phyloP scores from a whole-genome alignment of 2,113 vertebrate species.

The Hypanus sabinus region DNA sequence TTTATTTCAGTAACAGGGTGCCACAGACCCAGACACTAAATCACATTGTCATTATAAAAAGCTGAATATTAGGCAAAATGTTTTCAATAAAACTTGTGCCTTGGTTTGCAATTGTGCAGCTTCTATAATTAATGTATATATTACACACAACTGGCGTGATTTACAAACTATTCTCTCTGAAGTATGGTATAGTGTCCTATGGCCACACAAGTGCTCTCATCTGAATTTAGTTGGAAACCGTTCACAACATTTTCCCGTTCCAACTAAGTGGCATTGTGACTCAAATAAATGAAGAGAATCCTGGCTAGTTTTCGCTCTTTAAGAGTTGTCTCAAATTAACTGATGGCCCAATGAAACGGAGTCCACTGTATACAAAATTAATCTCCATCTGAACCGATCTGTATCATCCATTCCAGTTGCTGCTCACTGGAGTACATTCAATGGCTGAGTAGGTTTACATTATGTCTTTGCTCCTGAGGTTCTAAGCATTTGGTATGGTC shows the following conservation, averaged over 20 bases:
- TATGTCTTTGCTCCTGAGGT: not conserved
- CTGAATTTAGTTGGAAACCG: too few species aligned
- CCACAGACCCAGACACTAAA: not conserved
- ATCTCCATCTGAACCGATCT: not conserved
- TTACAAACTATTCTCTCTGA: too few species aligned
- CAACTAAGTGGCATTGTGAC: too few species aligned
- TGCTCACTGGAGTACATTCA: not conserved
- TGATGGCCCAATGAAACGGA: too few species aligned
- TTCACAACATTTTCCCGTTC: too few species aligned
- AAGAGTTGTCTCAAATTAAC: too few species aligned
- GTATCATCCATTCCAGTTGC: not conserved
- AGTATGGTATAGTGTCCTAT: too few species aligned
- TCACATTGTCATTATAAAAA: not conserved
- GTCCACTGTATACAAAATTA: too few species aligned
- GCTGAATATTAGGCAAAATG: not conserved
- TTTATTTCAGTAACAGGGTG: not conserved
- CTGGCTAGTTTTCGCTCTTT: too few species aligned
- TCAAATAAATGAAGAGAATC: too few species aligned
- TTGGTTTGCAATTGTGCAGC: not conserved
- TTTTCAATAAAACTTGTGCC: not conserved
- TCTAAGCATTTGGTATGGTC: not conserved
- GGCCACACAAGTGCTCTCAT: too few species aligned
- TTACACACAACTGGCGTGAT: not conserved
- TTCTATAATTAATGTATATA: not conserved
- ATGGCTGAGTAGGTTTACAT: not conserved